These are phyloP conservation scores for Apis cerana DNA, from an alignment of 1,140 invertebrate genomes.

Conservation along the genomic window DNA sequence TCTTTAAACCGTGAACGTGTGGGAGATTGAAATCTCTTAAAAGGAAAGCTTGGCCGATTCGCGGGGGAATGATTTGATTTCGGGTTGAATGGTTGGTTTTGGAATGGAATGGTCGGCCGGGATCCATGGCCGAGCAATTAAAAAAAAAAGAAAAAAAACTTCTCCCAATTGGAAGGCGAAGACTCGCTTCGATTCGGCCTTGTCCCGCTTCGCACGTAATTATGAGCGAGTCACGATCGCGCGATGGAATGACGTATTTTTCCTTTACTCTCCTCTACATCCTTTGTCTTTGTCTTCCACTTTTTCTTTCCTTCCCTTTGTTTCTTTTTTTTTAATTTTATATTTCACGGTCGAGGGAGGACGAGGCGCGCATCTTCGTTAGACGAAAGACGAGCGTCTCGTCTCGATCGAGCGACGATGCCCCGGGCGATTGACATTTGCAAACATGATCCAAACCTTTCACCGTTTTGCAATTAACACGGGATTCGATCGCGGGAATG, in stretches of 20 bases:
- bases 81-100: background rate
- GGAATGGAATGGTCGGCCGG: too few relatives aligned
- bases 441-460: slow-evolving; percentile 53
- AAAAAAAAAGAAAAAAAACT: slow-evolving; percentile 32
- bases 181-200: slow-evolving; percentile 40
- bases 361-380: background rate
- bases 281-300: too few relatives aligned
- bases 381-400: background rate
- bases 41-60: background rate
- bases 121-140: slow-evolving; percentile 23
- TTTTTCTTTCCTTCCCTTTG: too few relatives aligned
- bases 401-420: slow-evolving; percentile 29
- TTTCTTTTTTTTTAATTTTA: background rate
- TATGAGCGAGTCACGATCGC: slow-evolving; percentile 16
- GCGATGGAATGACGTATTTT: slow-evolving; percentile 32
- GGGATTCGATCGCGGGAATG: slow-evolving; percentile 8
- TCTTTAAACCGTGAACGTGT: background rate
- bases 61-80: background rate
- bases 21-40: background rate
- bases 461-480: slow-evolving; percentile 51
- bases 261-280: background rate
- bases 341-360: background rate
- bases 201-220: slow-evolving; percentile 59
- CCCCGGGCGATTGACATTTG: slow-evolving; percentile 52
- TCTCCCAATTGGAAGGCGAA: slow-evolving; percentile 54